Conservation (phyloP, 2,797 vertebrate genomes). For the Aplochiton taeniatus region DNA sequence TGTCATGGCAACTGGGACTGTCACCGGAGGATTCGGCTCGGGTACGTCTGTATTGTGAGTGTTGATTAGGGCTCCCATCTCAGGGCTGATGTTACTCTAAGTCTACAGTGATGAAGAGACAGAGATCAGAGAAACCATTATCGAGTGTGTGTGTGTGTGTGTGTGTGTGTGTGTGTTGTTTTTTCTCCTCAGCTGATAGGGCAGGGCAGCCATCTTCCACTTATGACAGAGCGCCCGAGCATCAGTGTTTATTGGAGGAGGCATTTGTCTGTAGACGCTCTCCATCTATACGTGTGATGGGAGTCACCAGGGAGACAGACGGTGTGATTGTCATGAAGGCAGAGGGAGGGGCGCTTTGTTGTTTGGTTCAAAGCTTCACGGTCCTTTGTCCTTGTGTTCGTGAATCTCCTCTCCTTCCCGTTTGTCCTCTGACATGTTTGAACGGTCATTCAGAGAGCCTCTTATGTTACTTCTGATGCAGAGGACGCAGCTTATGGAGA, state of each 20-base stretch:
- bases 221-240: constrained; percentile 82
- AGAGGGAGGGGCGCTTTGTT: constrained; percentile 37
- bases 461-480: constrained; percentile 12
- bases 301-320: constrained; percentile 80
- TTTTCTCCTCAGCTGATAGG: constrained; percentile 60
- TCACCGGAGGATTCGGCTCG: constrained; percentile 48
- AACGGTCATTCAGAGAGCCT: constrained; percentile 2
- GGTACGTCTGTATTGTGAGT: constrained; percentile 55
- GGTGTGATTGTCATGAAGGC: constrained; percentile 40
- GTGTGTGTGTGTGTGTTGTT: constrained; percentile 45
- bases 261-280: constrained; percentile 76
- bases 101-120: constrained; percentile 72
- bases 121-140: constrained; percentile 87
- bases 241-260: constrained; percentile 80
- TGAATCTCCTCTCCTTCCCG: constrained; percentile 21
- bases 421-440: constrained; percentile 4
- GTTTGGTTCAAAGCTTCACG: constrained; percentile 31
- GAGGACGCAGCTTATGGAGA: background rate
- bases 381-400: background rate
- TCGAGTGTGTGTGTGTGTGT: constrained; percentile 64
- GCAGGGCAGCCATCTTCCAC: constrained; percentile 61
- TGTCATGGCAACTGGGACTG: constrained; percentile 54
- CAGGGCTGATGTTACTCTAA: constrained; percentile 71
- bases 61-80: constrained; percentile 70
- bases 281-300: constrained; percentile 85